Base-by-base conservation (phyloP, 2,113 vertebrate genomes). In the Zapornia atra region DNA sequence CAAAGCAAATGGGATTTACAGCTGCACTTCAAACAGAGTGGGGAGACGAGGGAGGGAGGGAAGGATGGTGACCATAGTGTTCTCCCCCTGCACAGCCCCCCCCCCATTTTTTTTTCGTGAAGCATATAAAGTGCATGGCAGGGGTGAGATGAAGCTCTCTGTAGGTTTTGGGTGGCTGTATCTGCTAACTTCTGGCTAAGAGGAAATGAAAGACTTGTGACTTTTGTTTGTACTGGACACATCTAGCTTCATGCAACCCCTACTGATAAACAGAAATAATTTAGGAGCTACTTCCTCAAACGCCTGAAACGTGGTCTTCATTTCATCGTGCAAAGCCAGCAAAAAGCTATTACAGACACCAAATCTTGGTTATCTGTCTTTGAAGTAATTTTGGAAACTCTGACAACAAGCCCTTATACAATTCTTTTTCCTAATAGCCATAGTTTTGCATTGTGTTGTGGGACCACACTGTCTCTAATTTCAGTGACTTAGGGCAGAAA, bases 221-320 rank as follows among this genome's bases (percentile, higher is more conserved):
- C 84, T 95, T 91, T 68, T 88, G 76, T 82, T 95, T 81, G 65
- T 87, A 53, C 86, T 65, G 82, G 65, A 59, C 64, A 0, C 94
- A 95, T 93, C 93, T 66, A 64, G 78, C 53, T 92, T 71, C 28
- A 12, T 29, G 84, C 83, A 91, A 94, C 71, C 53, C 86, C 78
- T 72, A 7, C 90, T 15, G 82, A 86, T 80, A 63, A 95, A 85
- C 90, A 88, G 57, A 94, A 88, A 69, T 94, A 31, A 93, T 91
- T 88, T 61, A 90, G 85, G 86, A 61, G 72, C 57, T 80, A 87
- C 92, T 97, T 72, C 96, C 90, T 96, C 83, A 91, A 94, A 94
- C 22, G 82, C 66, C 77, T 71, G 46, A 91, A 96, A 92, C 13
- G 1, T 44, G 46, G 50, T 88, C 96, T 80, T 86, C 59, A 81